These are phyloP conservation scores for Daktulosphaira vitifoliae DNA, from an alignment of 1,140 invertebrate species.

Conservation along the genomic window DNA sequence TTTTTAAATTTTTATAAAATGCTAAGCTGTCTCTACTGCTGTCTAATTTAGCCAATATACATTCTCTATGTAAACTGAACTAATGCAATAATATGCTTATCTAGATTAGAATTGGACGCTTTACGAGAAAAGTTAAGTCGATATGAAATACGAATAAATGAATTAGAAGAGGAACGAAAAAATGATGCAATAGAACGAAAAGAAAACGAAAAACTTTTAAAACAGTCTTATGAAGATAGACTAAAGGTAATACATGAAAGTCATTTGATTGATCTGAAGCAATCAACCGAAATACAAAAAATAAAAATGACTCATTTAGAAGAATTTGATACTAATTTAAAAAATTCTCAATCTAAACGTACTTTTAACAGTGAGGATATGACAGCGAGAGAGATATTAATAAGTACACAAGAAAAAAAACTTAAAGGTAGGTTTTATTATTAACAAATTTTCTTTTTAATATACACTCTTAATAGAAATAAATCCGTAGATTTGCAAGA, in stretches of 20 bases:
- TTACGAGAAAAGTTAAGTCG: slow-evolving; percentile 7
- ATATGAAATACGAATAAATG: background rate
- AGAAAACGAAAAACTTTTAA: slow-evolving; percentile 18
- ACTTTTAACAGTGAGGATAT: slow-evolving; percentile 2
- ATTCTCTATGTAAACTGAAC: too few species aligned
- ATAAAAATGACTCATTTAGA: slow-evolving; percentile 22
- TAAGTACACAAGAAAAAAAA: background rate
- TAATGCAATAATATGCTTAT: too few species aligned
- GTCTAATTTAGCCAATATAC: too few species aligned
- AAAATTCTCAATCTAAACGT: slow-evolving; percentile 4
- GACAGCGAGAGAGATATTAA: slow-evolving; percentile 19
- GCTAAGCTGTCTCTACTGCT: too few species aligned
- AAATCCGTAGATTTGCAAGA: slow-evolving; percentile 6
- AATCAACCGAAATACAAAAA: slow-evolving; percentile 1
- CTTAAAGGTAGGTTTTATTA: slow-evolving; percentile 10
- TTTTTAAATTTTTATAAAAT: too few species aligned
- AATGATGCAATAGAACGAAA: background rate
- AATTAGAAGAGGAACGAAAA: slow-evolving; percentile 16
- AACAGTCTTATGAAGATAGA: slow-evolving; percentile 8
- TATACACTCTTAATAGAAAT: too few species aligned
- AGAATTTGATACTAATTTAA: background rate
- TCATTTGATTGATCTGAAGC: slow-evolving; percentile 19
- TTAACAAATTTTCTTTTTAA: too few species aligned
- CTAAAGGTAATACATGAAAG: slow-evolving; percentile 6
- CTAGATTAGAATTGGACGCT: slow-evolving; percentile 12